phyloP scores from a whole-genome alignment of 2,113 vertebrate genomes.

The Willisornis vidua region DNA sequence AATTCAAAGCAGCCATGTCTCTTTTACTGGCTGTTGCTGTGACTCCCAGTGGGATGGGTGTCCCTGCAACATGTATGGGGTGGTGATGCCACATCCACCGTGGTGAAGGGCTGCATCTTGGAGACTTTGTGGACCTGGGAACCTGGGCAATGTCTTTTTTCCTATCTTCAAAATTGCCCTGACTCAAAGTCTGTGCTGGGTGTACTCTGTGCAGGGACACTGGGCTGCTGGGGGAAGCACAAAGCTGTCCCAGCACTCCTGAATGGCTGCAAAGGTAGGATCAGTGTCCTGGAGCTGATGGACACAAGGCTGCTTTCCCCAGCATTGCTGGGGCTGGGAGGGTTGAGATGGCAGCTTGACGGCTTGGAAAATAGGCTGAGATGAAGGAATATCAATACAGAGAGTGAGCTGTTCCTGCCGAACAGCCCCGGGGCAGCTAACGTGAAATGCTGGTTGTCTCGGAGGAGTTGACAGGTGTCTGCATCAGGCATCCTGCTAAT shows the following conservation, averaged over 20 bases:
- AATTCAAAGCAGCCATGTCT: not conserved
- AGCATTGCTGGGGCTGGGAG: not conserved
- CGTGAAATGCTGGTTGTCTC: constrained; percentile 60
- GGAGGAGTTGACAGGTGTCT: constrained; percentile 64
- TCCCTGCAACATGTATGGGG: fast-evolving
- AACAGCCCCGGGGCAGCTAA: constrained; percentile 55
- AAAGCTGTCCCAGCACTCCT: not conserved
- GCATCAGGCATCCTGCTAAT: constrained; percentile 61
- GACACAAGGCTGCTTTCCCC: not conserved
- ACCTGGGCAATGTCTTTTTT: not conserved
- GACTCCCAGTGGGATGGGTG: fast-evolving
- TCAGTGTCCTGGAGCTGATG: not conserved
- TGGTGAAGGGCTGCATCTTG: fast-evolving
- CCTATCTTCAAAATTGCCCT: not conserved
- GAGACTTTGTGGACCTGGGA: not conserved
- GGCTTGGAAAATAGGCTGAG: constrained; percentile 67
- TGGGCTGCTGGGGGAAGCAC: not conserved
- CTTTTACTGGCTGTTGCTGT: fast-evolving
- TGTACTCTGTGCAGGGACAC: fast-evolving
- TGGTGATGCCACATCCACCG: fast-evolving
- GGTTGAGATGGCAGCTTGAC: constrained; percentile 63
- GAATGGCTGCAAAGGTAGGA: not conserved
- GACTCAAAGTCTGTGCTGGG: not conserved
- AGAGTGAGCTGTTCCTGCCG: constrained; percentile 53
- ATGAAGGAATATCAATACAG: constrained; percentile 70